Evolutionary conservation across 2,797 vertebrate genomes (phyloP).

Genomic region (Urosaurus nigricauda): DNA sequence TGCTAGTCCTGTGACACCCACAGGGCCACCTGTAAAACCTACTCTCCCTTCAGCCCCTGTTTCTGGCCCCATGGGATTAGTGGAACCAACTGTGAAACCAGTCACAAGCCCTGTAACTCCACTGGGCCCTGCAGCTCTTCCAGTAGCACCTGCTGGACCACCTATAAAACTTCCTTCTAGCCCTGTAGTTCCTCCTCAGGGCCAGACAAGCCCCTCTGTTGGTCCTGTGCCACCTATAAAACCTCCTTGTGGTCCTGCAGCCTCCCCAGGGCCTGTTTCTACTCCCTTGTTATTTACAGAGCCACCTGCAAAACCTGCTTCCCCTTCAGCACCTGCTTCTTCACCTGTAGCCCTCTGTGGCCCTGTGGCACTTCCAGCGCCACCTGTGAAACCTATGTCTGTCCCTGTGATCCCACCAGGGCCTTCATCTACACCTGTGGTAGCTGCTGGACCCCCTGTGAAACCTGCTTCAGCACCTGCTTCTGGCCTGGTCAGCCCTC

Average conservation of each 20-base stretch:
- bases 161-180: neutral
- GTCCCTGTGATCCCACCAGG: neutral
- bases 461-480: neutral
- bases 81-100: neutral
- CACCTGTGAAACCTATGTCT: neutral
- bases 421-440: neutral
- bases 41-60: neutral
- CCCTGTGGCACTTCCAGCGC: slow-evolving; percentile 46
- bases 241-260: slow-evolving; percentile 50
- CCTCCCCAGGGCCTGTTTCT: rapidly evolving
- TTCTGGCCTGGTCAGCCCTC: slow-evolving; percentile 15
- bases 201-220: rapidly evolving
- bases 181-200: rapidly evolving
- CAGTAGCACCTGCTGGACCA: neutral
- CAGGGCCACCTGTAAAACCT: neutral
- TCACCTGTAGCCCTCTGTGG: neutral
- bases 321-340: too few relatives aligned
- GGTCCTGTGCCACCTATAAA: neutral
- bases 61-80: slow-evolving; percentile 71
- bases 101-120: neutral
- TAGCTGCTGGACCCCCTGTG: slow-evolving; percentile 20
- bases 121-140: neutral
- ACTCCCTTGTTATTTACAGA: neutral
- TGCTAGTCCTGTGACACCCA: slow-evolving; percentile 22
- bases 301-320: neutral